Percentiles rank a stretch among this genome's conserved stretches.
These are phyloP conservation scores for Monopterus albus DNA, from an alignment of 2,113 vertebrate species.

Conservation along the genomic window DNA sequence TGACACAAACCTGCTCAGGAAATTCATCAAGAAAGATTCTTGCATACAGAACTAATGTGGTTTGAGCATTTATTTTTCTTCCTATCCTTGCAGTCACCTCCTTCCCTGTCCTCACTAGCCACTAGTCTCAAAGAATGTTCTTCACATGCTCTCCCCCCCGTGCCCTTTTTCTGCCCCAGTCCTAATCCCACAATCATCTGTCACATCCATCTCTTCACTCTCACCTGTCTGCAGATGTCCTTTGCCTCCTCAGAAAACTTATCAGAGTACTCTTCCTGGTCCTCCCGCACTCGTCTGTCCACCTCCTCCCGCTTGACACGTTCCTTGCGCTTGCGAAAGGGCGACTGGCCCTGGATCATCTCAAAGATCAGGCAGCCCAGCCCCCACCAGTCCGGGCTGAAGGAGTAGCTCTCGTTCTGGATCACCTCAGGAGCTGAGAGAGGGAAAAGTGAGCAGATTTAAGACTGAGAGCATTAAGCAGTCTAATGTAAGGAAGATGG, in stretches of 20 bases:
- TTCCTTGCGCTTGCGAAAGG: constrained; percentile 91
- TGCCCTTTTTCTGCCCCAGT: neutral
- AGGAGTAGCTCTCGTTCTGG: constrained; percentile 89
- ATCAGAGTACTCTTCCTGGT: constrained; percentile 87
- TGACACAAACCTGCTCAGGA: too few species aligned
- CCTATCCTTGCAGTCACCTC: too few species aligned
- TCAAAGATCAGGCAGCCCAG: constrained; percentile 93
- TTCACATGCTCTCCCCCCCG: neutral
- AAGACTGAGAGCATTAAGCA: neutral
- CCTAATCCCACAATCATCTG: neutral
- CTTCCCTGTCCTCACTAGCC: neutral
- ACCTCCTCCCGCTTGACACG: constrained; percentile 89
- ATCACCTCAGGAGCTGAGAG: constrained; percentile 90
- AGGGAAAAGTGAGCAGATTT: neutral
- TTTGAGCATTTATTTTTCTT: too few species aligned
- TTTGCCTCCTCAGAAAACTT: constrained; percentile 90
- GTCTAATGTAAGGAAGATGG: too few species aligned
- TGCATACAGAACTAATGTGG: too few species aligned
- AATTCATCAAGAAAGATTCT: too few species aligned
- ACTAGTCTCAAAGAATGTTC: neutral
- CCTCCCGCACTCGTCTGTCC: constrained; percentile 88
- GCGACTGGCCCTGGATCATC: constrained; percentile 94
- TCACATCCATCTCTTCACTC: constrained; percentile 41
- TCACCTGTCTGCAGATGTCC: constrained; percentile 93
- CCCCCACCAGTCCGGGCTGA: constrained; percentile 95